Evolutionary conservation across 2,888 invertebrate species (phyloP).

Genomic region (Laspeyria flexula): DNA sequence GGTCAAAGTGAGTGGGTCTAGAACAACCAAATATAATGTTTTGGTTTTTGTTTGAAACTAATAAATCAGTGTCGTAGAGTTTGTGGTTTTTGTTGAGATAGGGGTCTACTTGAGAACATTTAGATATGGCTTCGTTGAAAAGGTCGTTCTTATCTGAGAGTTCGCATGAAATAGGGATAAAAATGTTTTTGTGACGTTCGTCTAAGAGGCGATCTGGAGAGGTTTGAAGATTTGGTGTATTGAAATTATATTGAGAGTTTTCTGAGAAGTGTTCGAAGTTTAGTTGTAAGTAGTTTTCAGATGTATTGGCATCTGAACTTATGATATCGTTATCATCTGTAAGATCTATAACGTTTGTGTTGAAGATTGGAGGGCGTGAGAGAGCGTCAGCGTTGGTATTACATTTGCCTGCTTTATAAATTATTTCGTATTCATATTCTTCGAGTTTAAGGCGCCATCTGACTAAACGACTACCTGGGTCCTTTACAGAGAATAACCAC

Average conservation of each 20-base stretch:
- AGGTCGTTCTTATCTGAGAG: conserved; percentile 33
- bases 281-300: conserved; percentile 5
- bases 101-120: conserved; percentile 29
- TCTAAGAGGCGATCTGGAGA: conserved; percentile 40
- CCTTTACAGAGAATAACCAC: conserved; percentile 12
- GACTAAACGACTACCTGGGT: conserved; percentile 8
- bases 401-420: conserved; percentile 15
- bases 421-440: conserved; percentile 12
- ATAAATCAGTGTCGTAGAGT: conserved; percentile 33
- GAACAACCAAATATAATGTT: conserved; percentile 30
- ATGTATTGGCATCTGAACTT: no score
- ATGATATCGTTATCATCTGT: no score
- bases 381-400: conserved; percentile 10
- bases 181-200: conserved; percentile 43
- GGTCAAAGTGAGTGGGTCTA: conserved; percentile 33
- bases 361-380: not conserved
- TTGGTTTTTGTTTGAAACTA: conserved; percentile 43
- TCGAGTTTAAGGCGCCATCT: conserved; percentile 13
- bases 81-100: no score
- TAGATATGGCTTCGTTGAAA: conserved; percentile 37
- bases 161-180: conserved; percentile 39
- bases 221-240: conserved; percentile 27
- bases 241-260: conserved; percentile 26
- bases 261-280: conserved; percentile 45
- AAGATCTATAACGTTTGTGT: conserved; percentile 1